These are phyloP conservation scores for Semotilus atromaculatus DNA, from an alignment of 2,797 vertebrate species.

Conservation along the genomic window DNA sequence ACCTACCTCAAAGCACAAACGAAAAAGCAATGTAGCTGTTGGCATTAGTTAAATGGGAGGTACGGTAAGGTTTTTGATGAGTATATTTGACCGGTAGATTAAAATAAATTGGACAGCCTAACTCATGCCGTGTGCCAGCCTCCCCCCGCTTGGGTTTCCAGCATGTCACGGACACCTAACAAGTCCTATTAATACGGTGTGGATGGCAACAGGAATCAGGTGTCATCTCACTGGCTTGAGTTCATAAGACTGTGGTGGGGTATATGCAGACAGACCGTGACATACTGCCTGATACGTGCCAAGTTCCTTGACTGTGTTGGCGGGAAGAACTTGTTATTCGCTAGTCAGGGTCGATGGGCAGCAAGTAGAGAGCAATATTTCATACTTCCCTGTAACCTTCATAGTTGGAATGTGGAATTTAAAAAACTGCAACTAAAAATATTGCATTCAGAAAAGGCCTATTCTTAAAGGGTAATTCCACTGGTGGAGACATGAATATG, in stretches of 20 bases:
- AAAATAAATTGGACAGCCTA: conserved; percentile 58
- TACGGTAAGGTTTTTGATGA: conserved; percentile 35
- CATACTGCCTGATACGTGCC: conserved; percentile 50
- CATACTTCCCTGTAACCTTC: conserved; percentile 5
- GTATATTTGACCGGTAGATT: conserved; percentile 57
- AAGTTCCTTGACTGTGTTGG: conserved; percentile 30
- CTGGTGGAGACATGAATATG: too few species aligned
- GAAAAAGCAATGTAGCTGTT: background rate
- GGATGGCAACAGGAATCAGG: conserved; percentile 59
- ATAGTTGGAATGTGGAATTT: background rate
- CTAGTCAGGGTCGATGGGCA: background rate
- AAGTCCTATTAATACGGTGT: conserved; percentile 67
- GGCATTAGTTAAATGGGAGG: background rate
- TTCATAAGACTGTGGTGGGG: conserved; percentile 45
- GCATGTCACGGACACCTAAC: conserved; percentile 56
- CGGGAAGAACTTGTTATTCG: background rate
- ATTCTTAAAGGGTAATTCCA: too few species aligned
- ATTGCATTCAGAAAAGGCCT: background rate
- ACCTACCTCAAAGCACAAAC: background rate
- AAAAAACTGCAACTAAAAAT: too few species aligned
- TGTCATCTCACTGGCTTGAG: conserved; percentile 58
- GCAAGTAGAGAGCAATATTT: conserved; percentile 18
- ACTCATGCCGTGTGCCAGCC: conserved; percentile 3
- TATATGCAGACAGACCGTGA: conserved; percentile 42
- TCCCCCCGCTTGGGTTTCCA: conserved; percentile 57